A percentile compares a stretch with the other conserved stretches of the same genome.
Evolutionary conservation across 2,797 vertebrate genomes (phyloP).

Genomic region (Psittacula derbiana): DNA sequence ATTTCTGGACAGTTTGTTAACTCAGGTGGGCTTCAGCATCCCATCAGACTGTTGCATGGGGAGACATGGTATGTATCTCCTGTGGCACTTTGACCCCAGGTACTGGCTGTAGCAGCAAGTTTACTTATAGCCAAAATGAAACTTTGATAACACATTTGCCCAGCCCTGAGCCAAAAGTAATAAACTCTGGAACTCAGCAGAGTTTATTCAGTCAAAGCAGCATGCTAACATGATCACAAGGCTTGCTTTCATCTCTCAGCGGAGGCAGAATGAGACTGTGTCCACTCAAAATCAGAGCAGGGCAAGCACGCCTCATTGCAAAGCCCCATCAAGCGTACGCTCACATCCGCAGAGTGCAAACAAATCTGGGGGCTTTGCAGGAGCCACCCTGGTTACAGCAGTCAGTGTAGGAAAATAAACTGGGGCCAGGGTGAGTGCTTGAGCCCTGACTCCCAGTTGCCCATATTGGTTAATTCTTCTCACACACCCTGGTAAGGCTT

Average conservation of each 20-base stretch:
- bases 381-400: neutral
- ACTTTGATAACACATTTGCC: neutral
- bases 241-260: neutral
- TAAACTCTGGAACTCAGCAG: neutral
- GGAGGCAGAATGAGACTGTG: neutral
- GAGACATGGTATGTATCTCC: fast-evolving
- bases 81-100: neutral
- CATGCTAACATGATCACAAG: neutral
- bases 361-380: neutral
- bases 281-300: neutral
- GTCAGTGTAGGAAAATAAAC: neutral
- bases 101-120: neutral
- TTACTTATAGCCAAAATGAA: neutral
- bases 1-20: neutral
- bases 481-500: neutral
- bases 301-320: neutral
- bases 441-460: neutral
- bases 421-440: neutral
- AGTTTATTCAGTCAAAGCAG: neutral
- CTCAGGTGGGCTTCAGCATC: neutral
- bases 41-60: neutral
- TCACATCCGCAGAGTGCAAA: neutral
- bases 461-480: neutral
- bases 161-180: neutral
- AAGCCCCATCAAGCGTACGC: neutral